Percentiles rank a stretch among this genome's conserved stretches.
Evolutionary conservation across 2,888 invertebrate species (phyloP).

Genomic region (Cerceris ruficornis): DNA sequence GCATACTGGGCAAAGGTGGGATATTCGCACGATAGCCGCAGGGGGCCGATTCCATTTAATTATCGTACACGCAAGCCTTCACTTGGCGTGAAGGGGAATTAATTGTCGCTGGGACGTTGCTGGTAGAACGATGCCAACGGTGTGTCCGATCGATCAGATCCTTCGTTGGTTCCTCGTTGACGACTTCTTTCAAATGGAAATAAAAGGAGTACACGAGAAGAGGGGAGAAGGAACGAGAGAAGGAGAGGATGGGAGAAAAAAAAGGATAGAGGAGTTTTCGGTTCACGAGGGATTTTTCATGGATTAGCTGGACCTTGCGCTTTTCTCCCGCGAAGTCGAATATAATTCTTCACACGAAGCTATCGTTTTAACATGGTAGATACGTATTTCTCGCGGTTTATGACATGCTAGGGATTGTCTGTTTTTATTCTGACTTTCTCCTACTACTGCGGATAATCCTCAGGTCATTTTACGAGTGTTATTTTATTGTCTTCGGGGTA

Average conservation of each 20-base stretch:
- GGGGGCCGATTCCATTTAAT: constrained; percentile 66
- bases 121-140: not conserved
- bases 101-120: constrained; percentile 54
- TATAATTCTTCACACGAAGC: constrained; percentile 23
- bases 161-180: not conserved
- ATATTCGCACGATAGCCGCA: constrained; percentile 44
- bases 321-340: constrained; percentile 13
- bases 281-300: constrained; percentile 48
- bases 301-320: constrained; percentile 43
- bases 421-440: constrained; percentile 28
- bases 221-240: not conserved
- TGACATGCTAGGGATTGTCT: constrained; percentile 10
- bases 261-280: constrained; percentile 7
- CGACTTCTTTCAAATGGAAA: not conserved
- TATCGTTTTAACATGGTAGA: constrained; percentile 27
- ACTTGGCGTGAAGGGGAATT: constrained; percentile 63
- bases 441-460: constrained; percentile 36
- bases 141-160: constrained; percentile 21
- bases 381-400: constrained; percentile 16
- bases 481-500: constrained; percentile 32
- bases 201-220: not conserved
- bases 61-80: constrained; percentile 42
- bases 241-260: not conserved
- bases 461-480: constrained; percentile 44
- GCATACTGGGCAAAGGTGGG: not conserved